Conservation (phyloP, 2,888 invertebrate genomes). For the Apamea crenata region DNA sequence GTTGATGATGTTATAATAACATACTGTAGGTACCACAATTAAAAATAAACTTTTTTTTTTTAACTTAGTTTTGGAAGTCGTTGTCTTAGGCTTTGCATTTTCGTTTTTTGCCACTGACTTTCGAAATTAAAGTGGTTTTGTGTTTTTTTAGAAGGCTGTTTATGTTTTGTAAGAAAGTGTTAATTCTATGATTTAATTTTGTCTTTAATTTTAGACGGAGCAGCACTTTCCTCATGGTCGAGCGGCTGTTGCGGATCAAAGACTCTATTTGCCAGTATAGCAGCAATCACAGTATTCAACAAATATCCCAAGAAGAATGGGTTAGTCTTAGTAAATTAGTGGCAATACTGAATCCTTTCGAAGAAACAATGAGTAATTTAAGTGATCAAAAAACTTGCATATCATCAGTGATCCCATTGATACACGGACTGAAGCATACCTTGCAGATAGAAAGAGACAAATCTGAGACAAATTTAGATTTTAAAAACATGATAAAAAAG, state of each 20-base stretch:
- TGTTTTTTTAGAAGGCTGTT: neutral
- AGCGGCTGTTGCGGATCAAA: constrained; percentile 30
- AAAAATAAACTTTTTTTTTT: too few relatives aligned
- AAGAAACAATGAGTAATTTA: constrained; percentile 15
- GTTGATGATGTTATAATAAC: neutral
- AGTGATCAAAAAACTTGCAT: constrained; percentile 13
- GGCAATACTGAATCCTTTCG: constrained; percentile 33
- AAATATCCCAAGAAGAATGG: constrained; percentile 20
- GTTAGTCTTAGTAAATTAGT: constrained; percentile 2
- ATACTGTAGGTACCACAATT: neutral
- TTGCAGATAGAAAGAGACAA: constrained; percentile 15
- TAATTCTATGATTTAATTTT: neutral
- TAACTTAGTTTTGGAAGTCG: neutral
- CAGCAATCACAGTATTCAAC: constrained; percentile 23
- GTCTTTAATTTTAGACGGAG: constrained; percentile 27
- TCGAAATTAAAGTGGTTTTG: neutral
- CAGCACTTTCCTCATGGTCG: constrained; percentile 21
- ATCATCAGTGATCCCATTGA: constrained; percentile 35
- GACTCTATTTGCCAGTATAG: constrained; percentile 14
- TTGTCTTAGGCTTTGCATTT: too few relatives aligned
- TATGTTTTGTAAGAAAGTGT: neutral
- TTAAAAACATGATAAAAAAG: neutral
- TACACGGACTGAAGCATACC: constrained; percentile 26
- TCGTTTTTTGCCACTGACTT: neutral
- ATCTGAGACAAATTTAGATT: neutral